phyloP scores from a whole-genome alignment of 2,797 vertebrate species.

The Leptatherina wallacei region DNA sequence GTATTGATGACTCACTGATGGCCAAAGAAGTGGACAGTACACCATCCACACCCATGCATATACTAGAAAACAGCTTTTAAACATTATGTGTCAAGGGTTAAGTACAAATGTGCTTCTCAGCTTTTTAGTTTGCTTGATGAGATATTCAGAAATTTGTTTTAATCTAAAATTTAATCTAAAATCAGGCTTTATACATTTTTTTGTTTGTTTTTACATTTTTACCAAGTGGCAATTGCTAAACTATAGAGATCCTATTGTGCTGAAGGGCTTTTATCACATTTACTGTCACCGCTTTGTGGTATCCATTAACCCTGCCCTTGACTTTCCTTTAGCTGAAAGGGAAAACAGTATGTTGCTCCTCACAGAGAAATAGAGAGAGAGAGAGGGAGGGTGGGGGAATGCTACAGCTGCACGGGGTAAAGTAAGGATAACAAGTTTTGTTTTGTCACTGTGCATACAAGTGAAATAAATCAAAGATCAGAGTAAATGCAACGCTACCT shows the following conservation, averaged over 20 bases:
- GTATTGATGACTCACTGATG: too few relatives aligned
- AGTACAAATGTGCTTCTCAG: neutral
- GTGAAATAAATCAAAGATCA: neutral
- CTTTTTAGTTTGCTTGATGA: too few relatives aligned
- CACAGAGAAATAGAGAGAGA: neutral
- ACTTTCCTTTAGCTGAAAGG: slow-evolving; percentile 22
- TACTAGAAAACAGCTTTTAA: too few relatives aligned
- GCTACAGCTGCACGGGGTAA: slow-evolving; percentile 9
- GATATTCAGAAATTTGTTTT: neutral
- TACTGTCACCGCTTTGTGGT: slow-evolving; percentile 2
- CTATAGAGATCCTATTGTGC: slow-evolving; percentile 1
- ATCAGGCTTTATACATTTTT: too few relatives aligned
- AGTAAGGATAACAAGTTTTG: too few relatives aligned
- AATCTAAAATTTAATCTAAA: neutral
- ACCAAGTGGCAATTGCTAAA: neutral
- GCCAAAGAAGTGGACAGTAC: too few relatives aligned
- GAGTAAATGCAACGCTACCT: neutral
- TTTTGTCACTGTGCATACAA: neutral
- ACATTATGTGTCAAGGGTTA: too few relatives aligned
- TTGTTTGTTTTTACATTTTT: too few relatives aligned
- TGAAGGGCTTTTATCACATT: slow-evolving; percentile 25
- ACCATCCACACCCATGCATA: too few relatives aligned
- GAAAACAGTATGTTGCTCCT: slow-evolving; percentile 13
- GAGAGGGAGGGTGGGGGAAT: too few relatives aligned
- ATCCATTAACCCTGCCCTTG: slow-evolving; percentile 31